phyloP scores from a whole-genome alignment of 2,113 vertebrate genomes.

The Thryonomys swinderianus region DNA sequence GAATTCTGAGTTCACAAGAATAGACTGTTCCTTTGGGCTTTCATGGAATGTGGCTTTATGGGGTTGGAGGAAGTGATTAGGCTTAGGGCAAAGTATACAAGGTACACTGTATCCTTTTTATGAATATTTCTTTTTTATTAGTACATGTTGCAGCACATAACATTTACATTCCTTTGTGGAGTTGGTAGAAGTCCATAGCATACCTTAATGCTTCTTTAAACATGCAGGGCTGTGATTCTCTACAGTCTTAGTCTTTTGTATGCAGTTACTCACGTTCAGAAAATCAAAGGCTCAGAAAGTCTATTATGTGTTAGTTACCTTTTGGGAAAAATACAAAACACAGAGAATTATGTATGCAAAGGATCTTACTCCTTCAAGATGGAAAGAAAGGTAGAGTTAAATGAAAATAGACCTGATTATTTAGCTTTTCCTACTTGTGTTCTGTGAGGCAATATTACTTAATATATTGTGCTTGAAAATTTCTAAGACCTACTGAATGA shows the following conservation, averaged over 20 bases:
- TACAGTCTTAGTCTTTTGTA: not conserved
- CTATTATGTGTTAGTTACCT: not conserved
- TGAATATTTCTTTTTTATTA: not conserved
- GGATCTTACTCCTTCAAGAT: not conserved
- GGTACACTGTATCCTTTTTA: not conserved
- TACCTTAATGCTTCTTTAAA: not conserved
- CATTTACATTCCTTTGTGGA: not conserved
- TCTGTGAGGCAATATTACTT: not conserved
- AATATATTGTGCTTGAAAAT: constrained; percentile 24
- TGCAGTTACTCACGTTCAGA: constrained; percentile 25
- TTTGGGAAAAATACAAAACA: not conserved
- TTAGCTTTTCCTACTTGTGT: constrained; percentile 17
- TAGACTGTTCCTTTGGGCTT: not conserved
- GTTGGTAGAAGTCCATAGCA: not conserved
- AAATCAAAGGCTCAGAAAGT: constrained; percentile 26
- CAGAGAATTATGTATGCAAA: constrained; percentile 51
- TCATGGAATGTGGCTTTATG: not conserved
- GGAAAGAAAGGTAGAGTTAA: constrained; percentile 33
- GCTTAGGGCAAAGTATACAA: not conserved
- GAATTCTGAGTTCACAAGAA: constrained; percentile 13
- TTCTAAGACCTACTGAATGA: constrained; percentile 29
- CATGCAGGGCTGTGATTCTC: not conserved
- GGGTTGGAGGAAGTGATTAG: not conserved
- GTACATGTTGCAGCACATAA: not conserved
- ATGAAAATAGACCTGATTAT: constrained; percentile 19